Base-by-base conservation (phyloP, 2,113 vertebrate species). In the Alexandromys fortis region DNA sequence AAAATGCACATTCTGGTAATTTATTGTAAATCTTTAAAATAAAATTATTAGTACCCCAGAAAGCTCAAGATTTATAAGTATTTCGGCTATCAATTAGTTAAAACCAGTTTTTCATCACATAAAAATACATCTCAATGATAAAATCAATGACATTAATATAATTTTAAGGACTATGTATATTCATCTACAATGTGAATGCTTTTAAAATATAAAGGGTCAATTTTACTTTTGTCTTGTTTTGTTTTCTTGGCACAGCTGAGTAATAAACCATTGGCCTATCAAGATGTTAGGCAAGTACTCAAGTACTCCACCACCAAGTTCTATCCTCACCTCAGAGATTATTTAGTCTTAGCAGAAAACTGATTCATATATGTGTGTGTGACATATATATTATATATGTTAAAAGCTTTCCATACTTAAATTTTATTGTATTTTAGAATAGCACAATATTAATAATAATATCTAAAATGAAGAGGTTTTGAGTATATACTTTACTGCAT, bases 81-180 rank as follows among this genome's bases (percentile, higher is more conserved):
- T 83, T 86, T 92, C 95, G 52, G 1, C 26, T 92, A 95, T 92
- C 26, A 82, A 86, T 73, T 11, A 92, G 45, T 92, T 83, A 86
- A 94, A 1, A 8, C 26, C 65, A 67, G 10, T 90, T 65, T 65
- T 93, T 86, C 3, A 77, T 58, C 33, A 89, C 67, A 21, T 61
- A 49, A 72, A 21, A 61, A 86, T 33, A 8, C 14, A 52, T 83
- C 68, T 28, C 28, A 30, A 28, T 7, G 58, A 58, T 58, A 21
- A 58, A 58, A 58, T 58, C 58, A 58, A 58, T 73, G 70, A 78
- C 30, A 42, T 45, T 8, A 65, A 7, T 45, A 28, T 28, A 89
- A 86, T 93, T 82, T 76, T 89, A 85, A 76, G 19, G 7, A 30
- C 68, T 73, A 33, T 55, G 9, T 65, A 2, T 33, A 91, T 77